phyloP scores from a whole-genome alignment of 1,140 invertebrate genomes.

The Anastrepha ludens region DNA sequence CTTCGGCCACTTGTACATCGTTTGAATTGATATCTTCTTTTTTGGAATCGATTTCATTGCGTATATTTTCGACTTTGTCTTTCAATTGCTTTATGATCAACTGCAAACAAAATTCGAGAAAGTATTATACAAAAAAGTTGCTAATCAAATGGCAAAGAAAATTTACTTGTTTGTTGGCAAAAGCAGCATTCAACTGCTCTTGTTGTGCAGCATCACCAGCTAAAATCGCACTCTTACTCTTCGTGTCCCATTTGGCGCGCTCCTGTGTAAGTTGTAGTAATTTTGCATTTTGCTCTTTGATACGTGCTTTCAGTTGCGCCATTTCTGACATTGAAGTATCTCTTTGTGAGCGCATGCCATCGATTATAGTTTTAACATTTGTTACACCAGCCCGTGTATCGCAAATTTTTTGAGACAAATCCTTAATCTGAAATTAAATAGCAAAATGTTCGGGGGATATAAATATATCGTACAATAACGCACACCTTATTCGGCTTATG shows the following conservation, averaged over 20 bases:
- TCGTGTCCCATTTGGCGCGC: conserved; percentile 87
- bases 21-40: conserved; percentile 89
- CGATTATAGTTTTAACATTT: conserved; percentile 95
- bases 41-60: conserved; percentile 83
- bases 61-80: conserved; percentile 82
- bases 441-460: background rate
- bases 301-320: conserved; percentile 87
- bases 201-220: conserved; percentile 64
- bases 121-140: background rate
- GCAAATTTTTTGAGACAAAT: conserved; percentile 90
- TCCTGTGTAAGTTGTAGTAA: conserved; percentile 88
- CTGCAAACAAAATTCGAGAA: conserved; percentile 76
- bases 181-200: conserved; percentile 70
- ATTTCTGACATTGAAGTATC: conserved; percentile 94
- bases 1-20: conserved; percentile 83
- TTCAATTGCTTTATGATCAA: conserved; percentile 89
- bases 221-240: conserved; percentile 73
- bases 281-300: conserved; percentile 90
- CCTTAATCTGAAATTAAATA: conserved; percentile 77
- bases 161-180: conserved; percentile 71
- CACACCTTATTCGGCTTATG: background rate
- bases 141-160: background rate
- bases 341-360: conserved; percentile 93
- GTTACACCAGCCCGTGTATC: conserved; percentile 92
- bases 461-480: background rate